A percentile compares a stretch with the other conserved stretches of the same genome.
phyloP scores from a whole-genome alignment of 1,140 invertebrate species.

The Drosophila sp. region DNA sequence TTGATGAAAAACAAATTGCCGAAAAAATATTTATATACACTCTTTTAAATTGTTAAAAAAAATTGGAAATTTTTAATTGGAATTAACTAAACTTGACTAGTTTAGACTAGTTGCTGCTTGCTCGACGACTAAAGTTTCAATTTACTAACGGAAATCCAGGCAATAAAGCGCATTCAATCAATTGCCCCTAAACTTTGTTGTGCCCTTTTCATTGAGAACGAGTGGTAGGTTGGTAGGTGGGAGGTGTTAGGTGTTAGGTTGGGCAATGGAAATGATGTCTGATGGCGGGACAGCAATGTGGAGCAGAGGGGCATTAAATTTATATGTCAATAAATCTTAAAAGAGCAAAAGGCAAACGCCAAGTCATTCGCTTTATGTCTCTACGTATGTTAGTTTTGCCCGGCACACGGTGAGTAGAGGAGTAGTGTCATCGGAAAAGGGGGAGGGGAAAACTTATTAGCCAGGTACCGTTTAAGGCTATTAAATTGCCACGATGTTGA shows the following conservation, averaged over 20 bases:
- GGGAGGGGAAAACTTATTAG: constrained; percentile 63
- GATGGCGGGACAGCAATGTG: neutral
- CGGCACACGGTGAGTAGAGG: neutral
- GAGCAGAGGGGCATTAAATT: constrained; percentile 65
- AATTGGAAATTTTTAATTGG: constrained; percentile 8
- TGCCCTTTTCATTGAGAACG: constrained; percentile 14
- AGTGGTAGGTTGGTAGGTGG: constrained; percentile 3
- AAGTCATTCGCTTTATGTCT: constrained; percentile 56
- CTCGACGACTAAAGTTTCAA: constrained; percentile 48
- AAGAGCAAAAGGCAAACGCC: constrained; percentile 72
- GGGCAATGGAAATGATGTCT: neutral
- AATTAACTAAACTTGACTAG: constrained; percentile 1
- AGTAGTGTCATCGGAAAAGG: neutral
- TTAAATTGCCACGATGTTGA: constrained; percentile 21
- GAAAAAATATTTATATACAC: constrained; percentile 17
- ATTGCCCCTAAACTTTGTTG: constrained; percentile 68
- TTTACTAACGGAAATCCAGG: constrained; percentile 79
- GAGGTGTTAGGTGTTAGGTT: neutral
- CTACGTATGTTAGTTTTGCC: constrained; percentile 39
- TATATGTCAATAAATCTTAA: constrained; percentile 79
- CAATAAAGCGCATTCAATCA: constrained; percentile 79
- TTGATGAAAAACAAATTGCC: constrained; percentile 39
- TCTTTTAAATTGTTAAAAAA: neutral
- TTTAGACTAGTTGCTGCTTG: neutral
- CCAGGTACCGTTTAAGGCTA: constrained; percentile 58